Evolutionary conservation across 2,797 vertebrate genomes (phyloP), one percentile per base, ranked within the genome.

Genomic region (Orientallactaga sibirica): DNA sequence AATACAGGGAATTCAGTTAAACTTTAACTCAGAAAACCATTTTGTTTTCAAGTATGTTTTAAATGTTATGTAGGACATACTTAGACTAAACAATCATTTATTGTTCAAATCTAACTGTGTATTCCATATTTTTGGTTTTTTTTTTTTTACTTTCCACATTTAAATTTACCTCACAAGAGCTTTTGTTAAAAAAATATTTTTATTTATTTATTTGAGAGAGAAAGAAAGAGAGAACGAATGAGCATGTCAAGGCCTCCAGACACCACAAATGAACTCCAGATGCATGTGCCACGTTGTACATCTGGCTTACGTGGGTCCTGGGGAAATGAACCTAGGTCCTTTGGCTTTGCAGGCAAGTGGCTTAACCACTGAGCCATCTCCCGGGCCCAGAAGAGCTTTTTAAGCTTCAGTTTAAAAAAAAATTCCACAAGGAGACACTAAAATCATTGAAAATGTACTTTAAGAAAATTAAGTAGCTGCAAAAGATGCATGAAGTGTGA

Each of bases 1-100:
- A 96, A 86, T n/a, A 91, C 1, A 89, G 75, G 75, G 37, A 29
- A 77, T 76, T 48, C 67, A 79, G 22, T 81, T 85, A 81, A 82
- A 74, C 79, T 43, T 94, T 79, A 86, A 85, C 87, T 75, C 29
- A 89, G 62, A 91, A 66, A 78, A 91, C 41, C 9, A 67, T 58
- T 29, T 52, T 43, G 73, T 70, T 92, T 91, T 88, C 43, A 80
- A 67, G 1, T 82, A 37, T 82, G 11, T 88, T 68, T 61, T n/a
- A 86, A 88, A 71, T 83, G 88, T 61, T 86, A 7, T 73, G 80
- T 22, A 89, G 41, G n/a, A 71, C 0, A 67, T 58, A 14, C 5
- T 77, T 92, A 80, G 2, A 82, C 33, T 92, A 93, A 91, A 88
- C 81, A 81, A 25, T 9, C 29, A 80, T 43, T 95, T 94, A n/a